phyloP scores from a whole-genome alignment of 2,113 vertebrate genomes.

The Calyptommatus sinebrachiatus region DNA sequence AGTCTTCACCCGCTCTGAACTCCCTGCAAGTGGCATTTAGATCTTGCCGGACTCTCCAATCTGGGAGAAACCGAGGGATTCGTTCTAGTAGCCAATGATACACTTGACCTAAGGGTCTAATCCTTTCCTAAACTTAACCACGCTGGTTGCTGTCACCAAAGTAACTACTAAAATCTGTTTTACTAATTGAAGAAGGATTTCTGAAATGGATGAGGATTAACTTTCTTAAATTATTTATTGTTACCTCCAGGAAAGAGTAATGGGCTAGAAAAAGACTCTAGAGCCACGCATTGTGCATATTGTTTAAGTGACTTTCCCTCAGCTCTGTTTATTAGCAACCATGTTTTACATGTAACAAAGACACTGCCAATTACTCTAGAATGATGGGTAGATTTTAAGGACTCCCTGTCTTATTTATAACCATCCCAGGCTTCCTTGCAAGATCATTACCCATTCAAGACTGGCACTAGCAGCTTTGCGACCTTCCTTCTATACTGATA shows the following conservation, averaged over 20 bases:
- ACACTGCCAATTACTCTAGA: conserved; percentile 51
- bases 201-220: conserved; percentile 36
- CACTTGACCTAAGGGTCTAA: too few relatives aligned
- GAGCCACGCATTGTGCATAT: conserved; percentile 44
- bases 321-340: conserved; percentile 58
- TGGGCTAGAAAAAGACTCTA: conserved; percentile 40
- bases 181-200: conserved; percentile 53
- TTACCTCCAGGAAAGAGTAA: conserved; percentile 27
- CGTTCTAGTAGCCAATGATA: too few relatives aligned
- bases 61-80: too few relatives aligned
- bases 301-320: conserved; percentile 49
- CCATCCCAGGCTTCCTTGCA: neutral
- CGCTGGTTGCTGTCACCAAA: neutral
- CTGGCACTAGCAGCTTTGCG: conserved; percentile 15
- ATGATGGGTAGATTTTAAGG: conserved; percentile 18
- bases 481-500: conserved; percentile 1
- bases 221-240: conserved; percentile 59
- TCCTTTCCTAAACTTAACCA: too few relatives aligned
- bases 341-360: conserved; percentile 42
- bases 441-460: neutral
- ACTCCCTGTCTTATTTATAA: neutral
- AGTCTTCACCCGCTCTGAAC: too few relatives aligned
- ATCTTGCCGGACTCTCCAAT: too few relatives aligned
- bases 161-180: conserved; percentile 50
- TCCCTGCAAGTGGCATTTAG: too few relatives aligned